These are phyloP conservation scores for Cynopterus brachyotis DNA, from an alignment of 2,113 vertebrate genomes.

Conservation along the genomic window DNA sequence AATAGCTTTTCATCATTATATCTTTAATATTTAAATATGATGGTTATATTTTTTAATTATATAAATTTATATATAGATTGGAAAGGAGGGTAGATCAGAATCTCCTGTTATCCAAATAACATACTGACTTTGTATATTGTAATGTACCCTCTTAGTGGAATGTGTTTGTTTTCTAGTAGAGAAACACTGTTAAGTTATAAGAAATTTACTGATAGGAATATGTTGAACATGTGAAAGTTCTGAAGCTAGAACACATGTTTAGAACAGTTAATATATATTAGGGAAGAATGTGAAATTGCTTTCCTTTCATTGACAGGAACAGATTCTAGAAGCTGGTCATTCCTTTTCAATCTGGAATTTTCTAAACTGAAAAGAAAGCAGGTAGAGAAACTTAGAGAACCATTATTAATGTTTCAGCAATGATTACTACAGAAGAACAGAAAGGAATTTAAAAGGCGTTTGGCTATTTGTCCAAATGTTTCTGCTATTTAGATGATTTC, in stretches of 20 bases:
- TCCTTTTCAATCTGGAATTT: slow-evolving; percentile 19
- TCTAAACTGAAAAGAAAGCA: slow-evolving; percentile 22
- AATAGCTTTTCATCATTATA: not conserved
- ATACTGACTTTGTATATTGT: not conserved
- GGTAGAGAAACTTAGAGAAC: slow-evolving; percentile 21
- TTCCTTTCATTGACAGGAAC: slow-evolving; percentile 49
- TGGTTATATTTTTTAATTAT: slow-evolving; percentile 29
- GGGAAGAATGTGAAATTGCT: slow-evolving; percentile 71
- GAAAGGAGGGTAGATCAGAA: not conserved
- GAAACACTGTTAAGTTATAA: not conserved
- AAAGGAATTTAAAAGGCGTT: slow-evolving; percentile 64
- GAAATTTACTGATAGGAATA: not conserved
- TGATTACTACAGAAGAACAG: slow-evolving; percentile 22
- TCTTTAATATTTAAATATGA: slow-evolving; percentile 50
- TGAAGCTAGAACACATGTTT: not conserved
- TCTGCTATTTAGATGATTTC: slow-evolving; percentile 81
- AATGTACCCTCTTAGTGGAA: not conserved
- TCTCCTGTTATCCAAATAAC: not conserved
- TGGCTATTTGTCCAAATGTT: slow-evolving; percentile 76
- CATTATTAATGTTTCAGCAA: not conserved
- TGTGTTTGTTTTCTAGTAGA: not conserved
- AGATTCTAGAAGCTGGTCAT: not conserved
- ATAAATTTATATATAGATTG: not conserved
- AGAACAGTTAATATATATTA: slow-evolving; percentile 21
- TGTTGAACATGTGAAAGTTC: not conserved